These are phyloP conservation scores for Teleogryllus oceanicus DNA, from an alignment of 2,888 invertebrate species.

Conservation along the genomic window DNA sequence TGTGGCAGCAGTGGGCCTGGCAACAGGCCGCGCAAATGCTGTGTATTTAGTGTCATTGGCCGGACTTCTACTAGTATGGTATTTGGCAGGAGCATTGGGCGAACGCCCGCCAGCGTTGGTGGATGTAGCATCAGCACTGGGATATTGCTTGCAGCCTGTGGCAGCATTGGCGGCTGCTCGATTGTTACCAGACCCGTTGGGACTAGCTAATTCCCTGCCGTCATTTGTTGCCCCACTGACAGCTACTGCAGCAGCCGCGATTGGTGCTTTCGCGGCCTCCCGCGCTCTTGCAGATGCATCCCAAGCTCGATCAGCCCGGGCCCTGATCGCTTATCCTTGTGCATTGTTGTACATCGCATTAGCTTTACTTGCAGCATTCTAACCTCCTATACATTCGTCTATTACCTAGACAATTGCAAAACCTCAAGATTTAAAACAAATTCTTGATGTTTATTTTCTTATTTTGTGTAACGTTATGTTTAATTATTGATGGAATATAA, in stretches of 20 bases:
- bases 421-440: too few species aligned
- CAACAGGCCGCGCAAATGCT: constrained; percentile 79
- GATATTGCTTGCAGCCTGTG: constrained; percentile 90
- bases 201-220: constrained; percentile 50
- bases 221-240: constrained; percentile 3
- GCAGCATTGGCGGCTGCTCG: constrained; percentile 79
- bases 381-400: constrained; percentile 42
- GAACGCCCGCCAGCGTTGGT: constrained; percentile 50
- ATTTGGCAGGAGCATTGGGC: constrained; percentile 65
- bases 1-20: constrained; percentile 60
- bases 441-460: too few species aligned
- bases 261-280: constrained; percentile 91
- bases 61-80: constrained; percentile 60
- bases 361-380: constrained; percentile 87
- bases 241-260: constrained; percentile 68
- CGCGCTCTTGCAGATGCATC: constrained; percentile 82
- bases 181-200: constrained; percentile 69
- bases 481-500: too few species aligned
- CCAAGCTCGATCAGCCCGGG: constrained; percentile 50
- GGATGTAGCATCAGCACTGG: constrained; percentile 82
- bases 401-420: too few species aligned
- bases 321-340: constrained; percentile 88
- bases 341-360: constrained; percentile 89
- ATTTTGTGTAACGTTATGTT: too few species aligned
- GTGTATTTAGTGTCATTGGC: constrained; percentile 94